Base-by-base conservation (phyloP, 2,113 vertebrate species). In the Tychaedon coryphoeus region DNA sequence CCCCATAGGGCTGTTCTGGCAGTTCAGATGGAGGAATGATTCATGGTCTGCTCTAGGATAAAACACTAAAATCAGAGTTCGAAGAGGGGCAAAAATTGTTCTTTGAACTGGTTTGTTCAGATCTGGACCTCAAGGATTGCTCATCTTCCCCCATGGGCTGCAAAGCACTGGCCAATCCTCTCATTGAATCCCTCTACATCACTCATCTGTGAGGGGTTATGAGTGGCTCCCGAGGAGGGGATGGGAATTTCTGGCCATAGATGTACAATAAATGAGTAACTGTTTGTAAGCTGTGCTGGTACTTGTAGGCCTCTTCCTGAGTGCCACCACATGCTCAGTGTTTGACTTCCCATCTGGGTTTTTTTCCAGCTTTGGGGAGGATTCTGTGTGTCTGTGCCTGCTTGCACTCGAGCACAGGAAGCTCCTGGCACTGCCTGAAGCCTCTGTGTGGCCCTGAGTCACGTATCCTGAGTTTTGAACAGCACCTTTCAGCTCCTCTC, bases 251-350 rank as follows among this genome's bases (percentile, higher is more conserved):
- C 43, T 61, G 33, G 29, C 23, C 33, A 20, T 5, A 11, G 12
- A 40, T 82, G 58, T 36, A 23, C 45, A 47, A 17, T 42, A 20
- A 50, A 34, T 20, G 5, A 45, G 12, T 18, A 53, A 12, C 4
- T 42, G 19, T 29, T 43, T 71, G 56, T 19, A 29, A 61, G 15
- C 10, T 34, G 3, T 38, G 15, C 9, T 70, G 64, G 11, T 43
- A 29, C 8, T 14, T 47, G 8, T 14, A 36, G 34, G 9, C 33
- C 65, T 60, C n/a, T 40, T 64, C 57, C 22, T 48, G 14, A 48
- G 8, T 33, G 42, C 8, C 29, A 33, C 14, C 15, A 31, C 2
- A 1, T 20, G 8, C 20, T 71, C 15, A 6, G 1, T 58, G 11
- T 26, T 60, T 81, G 34, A 47, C 6, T 56, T 64, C 23, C 20